These are phyloP conservation scores for Trinectes maculatus DNA, from an alignment of 2,113 vertebrate genomes.

Conservation along the genomic window DNA sequence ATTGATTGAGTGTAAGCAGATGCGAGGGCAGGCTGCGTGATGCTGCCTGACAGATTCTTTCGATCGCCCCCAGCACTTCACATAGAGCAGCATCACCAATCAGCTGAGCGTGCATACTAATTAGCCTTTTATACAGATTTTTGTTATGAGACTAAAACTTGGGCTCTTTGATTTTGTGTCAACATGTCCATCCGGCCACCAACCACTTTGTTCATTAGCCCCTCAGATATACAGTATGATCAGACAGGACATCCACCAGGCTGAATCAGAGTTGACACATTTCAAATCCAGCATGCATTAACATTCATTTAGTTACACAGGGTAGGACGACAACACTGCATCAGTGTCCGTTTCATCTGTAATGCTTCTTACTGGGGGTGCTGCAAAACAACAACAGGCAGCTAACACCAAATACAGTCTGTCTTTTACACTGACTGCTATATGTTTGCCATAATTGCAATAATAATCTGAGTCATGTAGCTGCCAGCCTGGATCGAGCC, in stretches of 20 bases:
- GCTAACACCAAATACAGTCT: neutral
- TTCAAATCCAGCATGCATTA: conserved; percentile 29
- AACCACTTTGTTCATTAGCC: conserved; percentile 17
- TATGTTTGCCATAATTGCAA: neutral
- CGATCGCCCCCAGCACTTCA: conserved; percentile 39
- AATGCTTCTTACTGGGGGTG: neutral
- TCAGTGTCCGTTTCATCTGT: neutral
- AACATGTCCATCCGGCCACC: neutral
- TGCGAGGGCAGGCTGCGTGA: conserved; percentile 36
- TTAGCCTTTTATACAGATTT: conserved; percentile 35
- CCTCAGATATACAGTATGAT: conserved; percentile 1
- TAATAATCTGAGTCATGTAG: conserved; percentile 1
- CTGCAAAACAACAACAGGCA: neutral
- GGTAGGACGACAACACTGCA: conserved; percentile 7
- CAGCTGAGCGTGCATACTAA: conserved; percentile 28
- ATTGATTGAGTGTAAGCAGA: conserved; percentile 52
- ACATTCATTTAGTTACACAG: conserved; percentile 26
- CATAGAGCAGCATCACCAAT: conserved; percentile 31
- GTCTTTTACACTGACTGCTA: conserved; percentile 3
- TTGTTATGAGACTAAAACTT: conserved; percentile 22
- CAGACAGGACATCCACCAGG: conserved; percentile 11
- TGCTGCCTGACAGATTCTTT: conserved; percentile 39
- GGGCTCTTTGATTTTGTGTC: conserved; percentile 10
- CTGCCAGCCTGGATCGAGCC: conserved; percentile 6
- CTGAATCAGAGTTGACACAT: conserved; percentile 19